Base-by-base conservation (phyloP, 2,888 invertebrate genomes). In the Sinotaia quadrata region DNA sequence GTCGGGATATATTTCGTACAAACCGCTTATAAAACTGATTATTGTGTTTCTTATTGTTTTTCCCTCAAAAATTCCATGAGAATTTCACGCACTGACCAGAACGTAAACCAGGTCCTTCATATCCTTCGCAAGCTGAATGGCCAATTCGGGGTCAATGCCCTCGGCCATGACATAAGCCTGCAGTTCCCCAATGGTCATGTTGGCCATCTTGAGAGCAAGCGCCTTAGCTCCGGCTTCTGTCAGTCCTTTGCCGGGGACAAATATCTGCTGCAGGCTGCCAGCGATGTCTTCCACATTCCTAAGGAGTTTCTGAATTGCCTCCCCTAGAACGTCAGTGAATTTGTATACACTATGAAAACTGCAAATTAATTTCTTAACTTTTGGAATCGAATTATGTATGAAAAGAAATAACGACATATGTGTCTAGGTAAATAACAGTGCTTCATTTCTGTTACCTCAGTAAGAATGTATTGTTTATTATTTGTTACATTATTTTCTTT, bases 161-260 rank as follows among this genome's bases (percentile, higher is more conserved):
- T 81, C 78, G 7, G 80, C 51, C 69, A 82, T 71, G 34, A 70
- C 37, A 33, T 47, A 59, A 7, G 78, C 76, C 33, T 75, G 75
- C 1, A 82, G 63, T 24, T 82, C 80, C 5, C 77, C 78, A 10
- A 81, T 75, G 15, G 81, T 78, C 79, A 82, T 77, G 66, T 78
- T 76, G 36, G 81, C 80, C 29, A 81, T 51, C 51, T 81, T 78
- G 2, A 68, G 67, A 8, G 77, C 78, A 18, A 82, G 72, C 5
- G 78, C 72, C 31, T 73, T 60, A 8, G 74, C 66, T 3, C 81
- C 82, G 27, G 69, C 68, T 31, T 70, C 66, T 0, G 81, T 76
- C 18, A 82, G 58, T 8, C 82, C 82, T 29, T 73, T 69, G 2
- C 82, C 82, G 4, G 78, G 76, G 21, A 80, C 62, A 61, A 75